Evolutionary conservation across 2,113 vertebrate genomes (phyloP), one percentile per base, ranked within the genome.

Genomic region (Lagopus leucura): DNA sequence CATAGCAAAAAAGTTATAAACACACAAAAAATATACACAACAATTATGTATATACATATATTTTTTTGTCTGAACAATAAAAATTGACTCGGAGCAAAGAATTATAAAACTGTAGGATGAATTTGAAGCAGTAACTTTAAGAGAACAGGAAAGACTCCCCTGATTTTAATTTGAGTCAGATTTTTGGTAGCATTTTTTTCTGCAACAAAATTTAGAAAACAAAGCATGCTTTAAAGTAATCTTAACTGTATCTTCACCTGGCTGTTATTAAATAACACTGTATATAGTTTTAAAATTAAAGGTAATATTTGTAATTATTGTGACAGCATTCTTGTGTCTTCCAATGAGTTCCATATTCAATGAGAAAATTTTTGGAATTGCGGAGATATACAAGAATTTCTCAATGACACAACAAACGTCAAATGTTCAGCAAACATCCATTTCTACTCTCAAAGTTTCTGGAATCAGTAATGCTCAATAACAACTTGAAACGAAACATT

Each of bases 401-500:
- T 40, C 1, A 0, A 32, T 60, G 42, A 52, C 5, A 8, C 48
- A 82, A 70, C 0, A 76, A 4, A 8, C 17, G 20, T n/a, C n/a
- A 73, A 65, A 9, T n/a, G 7, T 48, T 80, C n/a, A 71, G 7
- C 10, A 64, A 84, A 13, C 9, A 74, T 1, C 0, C 1, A 25
- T 50, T 54, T 76, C 7, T 92, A 18, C 43, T 84, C 36, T 76
- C 12, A 3, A 69, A 24, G 18, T 22, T 2, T 47, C 43, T 63
- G 25, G 57, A 89, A 54, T 14, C 22, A 6, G 1, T 82, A 27
- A 18, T 66, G 40, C 75, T 73, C 27, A 66, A 8, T 73, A 50
- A 7, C n/a, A 40, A 57, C 69, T 57, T 80, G 3, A 5, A 20
- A 10, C 4, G 76, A 52, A 78, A 50, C 48, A 50, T 81, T 81